Evolutionary conservation across 2,888 invertebrate genomes (phyloP).

Genomic region (Tryphoninae sp.): DNA sequence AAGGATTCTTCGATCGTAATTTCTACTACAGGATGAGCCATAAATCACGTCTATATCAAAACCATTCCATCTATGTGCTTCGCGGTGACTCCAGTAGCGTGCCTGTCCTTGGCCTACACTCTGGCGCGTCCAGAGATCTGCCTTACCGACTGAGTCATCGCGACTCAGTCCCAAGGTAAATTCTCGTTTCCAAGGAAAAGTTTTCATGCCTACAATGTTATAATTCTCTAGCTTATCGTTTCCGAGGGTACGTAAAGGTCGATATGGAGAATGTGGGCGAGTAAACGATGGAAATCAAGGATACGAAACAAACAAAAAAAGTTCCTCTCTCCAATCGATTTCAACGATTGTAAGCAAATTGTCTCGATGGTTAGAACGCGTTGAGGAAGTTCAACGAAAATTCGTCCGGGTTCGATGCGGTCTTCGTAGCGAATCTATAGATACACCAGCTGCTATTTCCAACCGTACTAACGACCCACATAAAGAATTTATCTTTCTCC

Average conservation of each 20-base stretch:
- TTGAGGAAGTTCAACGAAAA: constrained; percentile 2
- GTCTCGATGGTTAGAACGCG: background rate
- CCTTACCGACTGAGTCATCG: constrained; percentile 11
- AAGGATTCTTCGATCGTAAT: constrained; percentile 14
- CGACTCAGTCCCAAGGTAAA: background rate
- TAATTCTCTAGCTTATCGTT: background rate
- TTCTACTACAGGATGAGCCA: constrained; percentile 24
- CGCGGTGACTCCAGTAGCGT: constrained; percentile 17
- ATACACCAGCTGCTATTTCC: constrained; percentile 71
- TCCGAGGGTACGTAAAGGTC: background rate
- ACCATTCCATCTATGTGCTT: constrained; percentile 22
- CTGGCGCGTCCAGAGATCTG: background rate
- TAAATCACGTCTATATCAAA: constrained; percentile 45
- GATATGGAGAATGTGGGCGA: background rate
- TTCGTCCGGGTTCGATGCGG: constrained; percentile 43
- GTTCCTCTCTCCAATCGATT: background rate
- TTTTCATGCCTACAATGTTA: background rate
- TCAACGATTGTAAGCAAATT: background rate
- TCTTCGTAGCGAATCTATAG: constrained; percentile 49
- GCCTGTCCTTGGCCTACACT: constrained; percentile 49
- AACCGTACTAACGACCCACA: constrained; percentile 74
- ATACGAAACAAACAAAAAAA: constrained; percentile 12
- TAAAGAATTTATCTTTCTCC: constrained; percentile 73
- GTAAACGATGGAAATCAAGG: background rate
- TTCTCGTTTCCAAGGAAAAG: background rate